These are phyloP conservation scores for Scomber japonicus DNA, from an alignment of 2,113 vertebrate species.

Conservation along the genomic window DNA sequence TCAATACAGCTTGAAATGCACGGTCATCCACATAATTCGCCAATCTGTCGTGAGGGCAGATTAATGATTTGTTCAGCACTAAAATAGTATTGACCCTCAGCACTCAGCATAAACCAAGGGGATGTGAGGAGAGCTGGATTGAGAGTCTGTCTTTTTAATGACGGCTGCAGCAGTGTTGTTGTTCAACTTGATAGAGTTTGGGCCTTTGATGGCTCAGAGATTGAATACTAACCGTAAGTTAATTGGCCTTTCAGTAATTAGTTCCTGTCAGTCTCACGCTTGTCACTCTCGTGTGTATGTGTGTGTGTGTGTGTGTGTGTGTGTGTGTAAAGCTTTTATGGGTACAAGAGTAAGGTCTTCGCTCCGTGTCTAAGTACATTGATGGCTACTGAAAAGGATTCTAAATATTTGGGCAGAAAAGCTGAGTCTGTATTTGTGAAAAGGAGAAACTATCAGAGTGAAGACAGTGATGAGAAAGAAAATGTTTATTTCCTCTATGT, in stretches of 20 bases:
- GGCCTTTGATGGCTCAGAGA: slow-evolving; percentile 23
- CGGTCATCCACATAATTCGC: slow-evolving; percentile 32
- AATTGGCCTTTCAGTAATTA: slow-evolving; percentile 34
- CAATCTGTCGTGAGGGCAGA: slow-evolving; percentile 13
- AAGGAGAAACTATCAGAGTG: too few species aligned
- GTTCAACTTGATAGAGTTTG: slow-evolving; percentile 16
- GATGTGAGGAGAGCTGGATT: slow-evolving; percentile 1
- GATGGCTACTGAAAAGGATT: neutral
- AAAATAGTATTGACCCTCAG: slow-evolving; percentile 56
- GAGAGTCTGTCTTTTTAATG: slow-evolving; percentile 37
- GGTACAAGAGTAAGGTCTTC: neutral
- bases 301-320: neutral
- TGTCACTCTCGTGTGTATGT: neutral
- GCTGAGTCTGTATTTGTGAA: too few species aligned
- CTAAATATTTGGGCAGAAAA: neutral
- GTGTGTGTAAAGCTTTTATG: neutral
- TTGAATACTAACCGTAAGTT: slow-evolving; percentile 1
- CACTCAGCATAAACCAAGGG: slow-evolving; percentile 24
- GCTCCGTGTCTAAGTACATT: neutral
- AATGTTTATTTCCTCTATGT: too few species aligned
- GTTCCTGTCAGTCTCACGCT: neutral
- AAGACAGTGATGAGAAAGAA: neutral
- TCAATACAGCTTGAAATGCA: slow-evolving; percentile 33
- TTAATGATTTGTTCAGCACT: slow-evolving; percentile 67
- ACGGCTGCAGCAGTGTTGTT: slow-evolving; percentile 17